These are phyloP conservation scores for Ormyrus nitidulus DNA, from an alignment of 2,888 invertebrate species.

Conservation along the genomic window DNA sequence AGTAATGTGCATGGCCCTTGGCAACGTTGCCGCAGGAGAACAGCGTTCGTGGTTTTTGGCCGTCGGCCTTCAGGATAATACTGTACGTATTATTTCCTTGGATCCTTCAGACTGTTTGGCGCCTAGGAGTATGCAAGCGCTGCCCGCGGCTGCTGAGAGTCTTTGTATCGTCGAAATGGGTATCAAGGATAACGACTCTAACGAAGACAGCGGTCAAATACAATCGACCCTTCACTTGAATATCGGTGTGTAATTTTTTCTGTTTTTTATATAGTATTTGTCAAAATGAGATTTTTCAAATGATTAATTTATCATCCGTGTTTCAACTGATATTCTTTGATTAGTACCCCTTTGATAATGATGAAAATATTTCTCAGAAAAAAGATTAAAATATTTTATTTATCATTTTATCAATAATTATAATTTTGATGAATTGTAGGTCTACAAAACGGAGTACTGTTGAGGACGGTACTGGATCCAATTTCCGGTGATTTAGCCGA, in stretches of 20 bases:
- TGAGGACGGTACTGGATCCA: slow-evolving; percentile 95
- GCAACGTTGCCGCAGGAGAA: slow-evolving; percentile 95
- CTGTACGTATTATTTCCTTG: slow-evolving; percentile 97
- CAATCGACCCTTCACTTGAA: slow-evolving; percentile 92
- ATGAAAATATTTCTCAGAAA: not conserved
- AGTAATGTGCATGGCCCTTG: slow-evolving; percentile 98
- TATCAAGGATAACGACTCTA: slow-evolving; percentile 78
- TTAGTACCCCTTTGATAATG: slow-evolving; percentile 55
- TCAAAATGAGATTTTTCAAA: slow-evolving; percentile 22
- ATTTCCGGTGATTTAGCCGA: slow-evolving; percentile 98
- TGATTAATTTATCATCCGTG: slow-evolving; percentile 54
- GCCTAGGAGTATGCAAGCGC: slow-evolving; percentile 95
- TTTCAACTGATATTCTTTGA: slow-evolving; percentile 53
- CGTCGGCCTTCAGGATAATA: slow-evolving; percentile 96
- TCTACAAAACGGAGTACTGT: slow-evolving; percentile 94
- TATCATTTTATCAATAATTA: not conserved
- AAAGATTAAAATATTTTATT: not conserved
- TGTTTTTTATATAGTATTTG: slow-evolving; percentile 1
- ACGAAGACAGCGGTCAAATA: slow-evolving; percentile 79
- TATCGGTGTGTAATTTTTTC: slow-evolving; percentile 79
- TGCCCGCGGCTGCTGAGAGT: slow-evolving; percentile 97
- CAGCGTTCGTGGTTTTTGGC: slow-evolving; percentile 96
- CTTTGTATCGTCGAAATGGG: slow-evolving; percentile 97
- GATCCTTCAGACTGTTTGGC: slow-evolving; percentile 97
- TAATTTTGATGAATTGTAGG: slow-evolving; percentile 72